A percentile compares a stretch with the other conserved stretches of the same genome.
Conservation (phyloP, 2,113 vertebrate genomes). For the Cynopterus brachyotis region DNA sequence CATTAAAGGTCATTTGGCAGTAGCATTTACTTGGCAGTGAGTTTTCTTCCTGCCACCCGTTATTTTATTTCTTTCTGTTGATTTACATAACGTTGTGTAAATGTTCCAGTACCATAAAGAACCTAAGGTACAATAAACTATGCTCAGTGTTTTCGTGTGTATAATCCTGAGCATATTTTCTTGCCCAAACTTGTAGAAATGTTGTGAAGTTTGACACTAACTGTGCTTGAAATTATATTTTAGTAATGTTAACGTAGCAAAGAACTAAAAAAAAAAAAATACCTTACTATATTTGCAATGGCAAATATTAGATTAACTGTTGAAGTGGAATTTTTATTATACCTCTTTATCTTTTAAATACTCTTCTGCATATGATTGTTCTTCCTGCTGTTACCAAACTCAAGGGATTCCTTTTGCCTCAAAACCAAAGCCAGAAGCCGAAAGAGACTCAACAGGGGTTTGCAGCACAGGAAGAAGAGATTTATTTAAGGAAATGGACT, state of each 20-base stretch:
- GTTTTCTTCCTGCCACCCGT: slow-evolving; percentile 47
- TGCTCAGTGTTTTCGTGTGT: not conserved
- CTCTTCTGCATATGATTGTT: not conserved
- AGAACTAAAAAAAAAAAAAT: slow-evolving; percentile 37
- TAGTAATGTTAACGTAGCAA: not conserved
- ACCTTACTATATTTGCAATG: not conserved
- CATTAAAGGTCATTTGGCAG: slow-evolving; percentile 62
- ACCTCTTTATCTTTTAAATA: slow-evolving; percentile 24
- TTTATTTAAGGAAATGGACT: no score
- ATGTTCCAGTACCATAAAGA: slow-evolving; percentile 32
- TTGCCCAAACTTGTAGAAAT: slow-evolving; percentile 21
- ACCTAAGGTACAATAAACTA: slow-evolving; percentile 3
- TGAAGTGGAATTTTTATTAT: slow-evolving; percentile 36
- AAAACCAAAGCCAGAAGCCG: no score
- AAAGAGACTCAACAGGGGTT: no score
- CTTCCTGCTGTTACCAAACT: not conserved
- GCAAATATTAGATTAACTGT: slow-evolving; percentile 7
- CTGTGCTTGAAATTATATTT: slow-evolving; percentile 46
- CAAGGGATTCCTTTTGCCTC: no score
- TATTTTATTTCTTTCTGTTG: slow-evolving; percentile 63
- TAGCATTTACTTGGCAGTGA: slow-evolving; percentile 61
- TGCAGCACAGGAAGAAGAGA: no score
- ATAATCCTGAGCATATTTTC: not conserved
- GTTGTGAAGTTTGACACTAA: not conserved
- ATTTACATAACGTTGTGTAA: slow-evolving; percentile 58